Base-by-base conservation (phyloP, 2,113 vertebrate species). In the Tetraodon nigroviridis region DNA sequence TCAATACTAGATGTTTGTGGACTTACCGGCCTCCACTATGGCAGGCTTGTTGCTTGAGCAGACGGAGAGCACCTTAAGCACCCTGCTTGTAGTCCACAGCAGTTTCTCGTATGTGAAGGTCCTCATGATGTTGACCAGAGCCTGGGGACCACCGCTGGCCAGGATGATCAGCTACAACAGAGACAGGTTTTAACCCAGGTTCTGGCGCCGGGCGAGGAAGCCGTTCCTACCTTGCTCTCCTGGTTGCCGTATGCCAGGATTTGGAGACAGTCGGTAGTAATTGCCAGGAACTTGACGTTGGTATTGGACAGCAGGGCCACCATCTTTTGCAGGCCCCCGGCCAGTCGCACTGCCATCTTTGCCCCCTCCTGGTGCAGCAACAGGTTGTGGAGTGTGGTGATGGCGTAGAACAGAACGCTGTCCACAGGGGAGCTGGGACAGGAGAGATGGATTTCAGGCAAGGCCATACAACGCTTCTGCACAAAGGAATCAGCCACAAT, bases 31-130 rank as follows among this genome's bases (percentile, higher is more conserved):
- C 77, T 99, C 97, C 14, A 99, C 97, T 50, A 99, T 99, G 55
- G 97, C 97, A 16, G 97, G 97, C 68, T 99, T 99, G 85, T 98
- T 99, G 87, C 97, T 99, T 67, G 97, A 98, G 84, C 97, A 99
- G 66, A 99, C 97, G 14, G 97, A 99, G 45, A 99, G 90, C 84
- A 99, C 97, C 85, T 99, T 99, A 58, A 99, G 92, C 61, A 99
- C 97, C 73, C 97, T 90, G 88, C 97, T 99, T 74, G 97, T 99
- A 92, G 97, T 99, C 97, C 97, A 99, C 80, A 99, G 89, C 37
- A 99, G 90, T 53, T 99, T 99, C 89, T 99, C 97, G 0, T 99
- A 99, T 2, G 95, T 99, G 51, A 99, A 99, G 68, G 96, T 98
- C 85, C 96, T 93, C 97, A 99, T 99, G 83, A 99, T 99, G 81